Evolutionary conservation across 23 tunicate genomes (phyloP).

Genomic region (Ascidia mentula): DNA sequence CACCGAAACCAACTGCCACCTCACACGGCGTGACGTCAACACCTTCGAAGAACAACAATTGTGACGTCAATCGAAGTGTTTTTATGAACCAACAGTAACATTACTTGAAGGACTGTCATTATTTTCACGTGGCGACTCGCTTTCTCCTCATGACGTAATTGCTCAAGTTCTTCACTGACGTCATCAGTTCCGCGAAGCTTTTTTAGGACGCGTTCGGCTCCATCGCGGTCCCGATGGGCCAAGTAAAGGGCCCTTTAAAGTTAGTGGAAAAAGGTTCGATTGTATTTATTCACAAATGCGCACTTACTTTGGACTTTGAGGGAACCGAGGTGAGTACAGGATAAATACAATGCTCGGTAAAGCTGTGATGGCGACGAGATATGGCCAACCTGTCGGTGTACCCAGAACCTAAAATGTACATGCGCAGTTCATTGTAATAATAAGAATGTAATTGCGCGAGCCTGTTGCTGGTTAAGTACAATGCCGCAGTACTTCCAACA

Average conservation of each 20-base stretch:
- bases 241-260: slow-evolving; percentile 38
- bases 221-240: slow-evolving; percentile 3
- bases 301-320: slow-evolving; percentile 59
- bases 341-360: slow-evolving; percentile 37
- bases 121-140: neutral
- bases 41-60: too few relatives aligned
- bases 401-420: slow-evolving; percentile 58
- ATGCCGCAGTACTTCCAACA: too few relatives aligned
- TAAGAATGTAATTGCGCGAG: too few relatives aligned
- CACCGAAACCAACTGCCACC: slow-evolving; percentile 49
- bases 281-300: neutral
- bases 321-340: slow-evolving; percentile 19
- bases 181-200: slow-evolving; percentile 42
- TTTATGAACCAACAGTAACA: too few relatives aligned
- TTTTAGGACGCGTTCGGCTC: slow-evolving; percentile 20
- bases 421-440: too few relatives aligned
- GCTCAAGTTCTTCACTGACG: slow-evolving; percentile 25
- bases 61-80: too few relatives aligned
- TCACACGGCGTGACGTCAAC: slow-evolving; percentile 12
- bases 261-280: neutral
- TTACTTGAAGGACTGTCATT: slow-evolving; percentile 19
- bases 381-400: slow-evolving; percentile 35
- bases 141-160: slow-evolving; percentile 16
- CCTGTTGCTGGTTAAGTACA: too few relatives aligned
- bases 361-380: slow-evolving; percentile 40